Base-by-base conservation (phyloP, 2,113 vertebrate genomes). In the Paramormyrops kingsleyae region DNA sequence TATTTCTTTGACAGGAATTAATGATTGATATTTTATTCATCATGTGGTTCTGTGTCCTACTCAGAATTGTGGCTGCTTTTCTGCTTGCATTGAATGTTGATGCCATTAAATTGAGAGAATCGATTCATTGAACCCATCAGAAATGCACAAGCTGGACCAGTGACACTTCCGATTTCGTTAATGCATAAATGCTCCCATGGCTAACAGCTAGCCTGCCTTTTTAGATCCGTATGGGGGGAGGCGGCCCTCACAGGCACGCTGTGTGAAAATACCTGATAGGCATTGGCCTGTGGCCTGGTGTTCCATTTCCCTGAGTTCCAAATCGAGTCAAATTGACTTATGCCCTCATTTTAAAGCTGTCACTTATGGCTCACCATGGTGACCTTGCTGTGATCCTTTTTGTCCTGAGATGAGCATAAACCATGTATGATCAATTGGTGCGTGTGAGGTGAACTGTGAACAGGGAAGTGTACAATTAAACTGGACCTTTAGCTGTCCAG, bases 311-410 rank as follows among this genome's bases (percentile, higher is more conserved):
- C 47, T 35, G 46, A 5, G 66, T 84, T 88, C 89, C 90, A 47
- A 89, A 90, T 90, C 89, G 92, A 92, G 91, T 93, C 17, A 42
- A 35, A 80, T 42, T 80, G 74, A 95, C 94, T 95, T 95, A 95
- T 94, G 93, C 94, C 94, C 95, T 96, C 93, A 95, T 95, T 96
- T 95, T 94, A 93, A 91, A 94, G 93, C 94, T 95, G 95, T 95
- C 95, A 95, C 94, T 95, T 94, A 91, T 93, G 94, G 92, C 94
- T 94, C 93, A 94, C 93, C 94, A 94, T 93, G 90, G 91, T 95
- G 95, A 96, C 95, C 74, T 80, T 21, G 31, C 74, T 80, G 74
- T 42, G 74, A 17, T 42, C 15, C 15, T 80, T 35, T 77, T 77
- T 80, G 19, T 80, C 17, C 6, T 39, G 15, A 7, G 35, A 39